Evolutionary conservation across 1,140 invertebrate species (phyloP), one percentile per base, ranked within the genome.

Genomic region (Bactericera cockerelli): DNA sequence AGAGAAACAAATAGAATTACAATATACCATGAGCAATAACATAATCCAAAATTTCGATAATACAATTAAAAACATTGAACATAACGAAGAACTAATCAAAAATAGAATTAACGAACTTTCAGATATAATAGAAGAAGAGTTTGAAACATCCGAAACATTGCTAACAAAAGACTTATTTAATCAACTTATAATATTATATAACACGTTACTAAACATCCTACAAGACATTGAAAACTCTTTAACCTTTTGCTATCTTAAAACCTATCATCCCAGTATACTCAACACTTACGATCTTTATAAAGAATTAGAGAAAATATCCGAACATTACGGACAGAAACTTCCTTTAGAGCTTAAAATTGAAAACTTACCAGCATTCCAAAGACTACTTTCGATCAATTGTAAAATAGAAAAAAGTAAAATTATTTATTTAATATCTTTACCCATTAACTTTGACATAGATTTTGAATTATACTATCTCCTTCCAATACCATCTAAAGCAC

Each of bases 211-310:
- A 10, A 57, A 8, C 36, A 31, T 57, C 19, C 21, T 57, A 33
- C 16, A 26, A 10, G 56, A 57, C 11, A 26, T 57, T 11, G 24
- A 57, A 22, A 57, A 26, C 14, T 25, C 56, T 2, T 13, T 57
- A 2, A 57, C 26, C 2, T 57, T 57, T 21, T 57, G 56, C 21
- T 10, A 33, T 11, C 14, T 28, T 3, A 13, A 31, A 21, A 26
- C 26, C 10, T 57, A 31, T n/a, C 56, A 57, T 21, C 56, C 56
- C 33, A 31, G 26, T 31, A 33, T 57, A n/a, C 16, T 57, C 13
- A 31, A 26, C n/a, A n/a, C n/a, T n/a, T n/a, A n/a, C n/a, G n/a
- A n/a, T n/a, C n/a, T n/a, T n/a, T n/a, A n/a, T n/a, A n/a, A n/a
- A n/a, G n/a, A n/a, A n/a, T n/a, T n/a, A n/a, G n/a, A n/a, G n/a